phyloP scores from a whole-genome alignment of 2,113 vertebrate genomes.

The Sylvilagus bachmani region DNA sequence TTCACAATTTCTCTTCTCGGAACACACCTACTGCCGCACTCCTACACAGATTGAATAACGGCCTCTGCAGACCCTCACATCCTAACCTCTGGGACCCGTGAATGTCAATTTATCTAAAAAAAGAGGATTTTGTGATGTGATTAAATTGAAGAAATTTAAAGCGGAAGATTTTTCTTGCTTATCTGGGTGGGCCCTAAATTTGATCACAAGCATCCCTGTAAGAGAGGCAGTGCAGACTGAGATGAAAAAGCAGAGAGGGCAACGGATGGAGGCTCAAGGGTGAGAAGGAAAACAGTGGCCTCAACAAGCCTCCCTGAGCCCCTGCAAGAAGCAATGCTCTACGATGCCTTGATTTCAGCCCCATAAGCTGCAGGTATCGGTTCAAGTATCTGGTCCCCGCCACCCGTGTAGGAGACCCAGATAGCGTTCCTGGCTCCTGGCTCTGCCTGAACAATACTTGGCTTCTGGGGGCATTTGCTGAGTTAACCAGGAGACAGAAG shows the following conservation, averaged over 20 bases:
- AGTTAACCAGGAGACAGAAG: too few relatives aligned
- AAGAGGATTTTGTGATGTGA: not conserved
- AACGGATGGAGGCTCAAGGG: accelerated
- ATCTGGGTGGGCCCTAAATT: not conserved
- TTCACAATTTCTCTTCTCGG: not conserved
- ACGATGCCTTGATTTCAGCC: not conserved
- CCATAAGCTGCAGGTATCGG: not conserved
- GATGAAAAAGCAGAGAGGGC: not conserved
- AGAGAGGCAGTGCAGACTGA: not conserved
- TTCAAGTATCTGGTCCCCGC: not conserved
- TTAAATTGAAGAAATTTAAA: not conserved
- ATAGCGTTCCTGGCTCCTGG: too few relatives aligned
- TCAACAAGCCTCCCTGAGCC: not conserved
- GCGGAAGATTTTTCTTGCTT: not conserved
- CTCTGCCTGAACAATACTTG: too few relatives aligned
- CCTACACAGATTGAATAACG: not conserved
- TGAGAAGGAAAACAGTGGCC: not conserved
- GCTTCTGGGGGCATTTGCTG: too few relatives aligned
- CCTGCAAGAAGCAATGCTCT: not conserved
- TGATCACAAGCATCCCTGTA: not conserved
- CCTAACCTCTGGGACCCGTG: not conserved
- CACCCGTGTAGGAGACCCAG: too few relatives aligned
- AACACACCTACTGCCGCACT: not conserved
- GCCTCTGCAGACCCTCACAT: not conserved
- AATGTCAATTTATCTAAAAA: not conserved